Evolutionary conservation across 2,113 vertebrate genomes (phyloP).

Genomic region (Melierax canorus): DNA sequence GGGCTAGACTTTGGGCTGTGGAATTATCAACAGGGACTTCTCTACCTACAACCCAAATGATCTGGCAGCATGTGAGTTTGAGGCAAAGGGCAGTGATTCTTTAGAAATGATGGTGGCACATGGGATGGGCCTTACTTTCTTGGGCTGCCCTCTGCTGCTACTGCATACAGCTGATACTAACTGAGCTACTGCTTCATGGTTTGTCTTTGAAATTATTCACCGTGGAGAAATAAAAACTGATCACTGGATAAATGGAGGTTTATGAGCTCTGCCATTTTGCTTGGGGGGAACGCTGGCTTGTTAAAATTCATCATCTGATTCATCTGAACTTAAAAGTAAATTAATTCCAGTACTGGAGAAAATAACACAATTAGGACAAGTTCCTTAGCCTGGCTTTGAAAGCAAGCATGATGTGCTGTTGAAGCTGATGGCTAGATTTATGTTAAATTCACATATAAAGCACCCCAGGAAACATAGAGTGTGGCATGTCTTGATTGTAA

Average conservation of each 20-base stretch:
- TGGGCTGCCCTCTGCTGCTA: background rate
- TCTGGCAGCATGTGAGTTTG: background rate
- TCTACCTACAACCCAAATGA: background rate
- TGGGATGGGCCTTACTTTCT: background rate
- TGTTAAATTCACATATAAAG: slow-evolving; percentile 4
- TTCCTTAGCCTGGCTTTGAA: slow-evolving; percentile 20
- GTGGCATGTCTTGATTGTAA: background rate
- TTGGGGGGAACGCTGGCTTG: background rate
- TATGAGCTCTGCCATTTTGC: slow-evolving; percentile 26
- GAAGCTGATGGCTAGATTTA: slow-evolving; percentile 6
- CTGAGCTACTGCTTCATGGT: background rate
- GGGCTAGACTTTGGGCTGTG: background rate
- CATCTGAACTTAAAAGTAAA: slow-evolving; percentile 52
- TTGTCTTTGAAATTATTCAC: slow-evolving; percentile 36
- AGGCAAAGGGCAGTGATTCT: background rate
- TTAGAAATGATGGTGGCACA: background rate
- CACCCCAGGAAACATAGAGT: background rate
- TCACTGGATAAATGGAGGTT: background rate
- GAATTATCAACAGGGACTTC: background rate
- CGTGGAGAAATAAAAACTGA: slow-evolving; percentile 9
- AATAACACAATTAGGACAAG: slow-evolving; percentile 36
- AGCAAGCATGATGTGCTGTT: background rate
- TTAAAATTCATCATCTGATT: slow-evolving; percentile 60
- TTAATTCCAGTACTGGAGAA: slow-evolving; percentile 34
- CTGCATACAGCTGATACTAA: background rate